A percentile compares a stretch with the other conserved stretches of the same genome.
phyloP scores from a whole-genome alignment of 2,888 invertebrate genomes.

The Drosophila mettleri region DNA sequence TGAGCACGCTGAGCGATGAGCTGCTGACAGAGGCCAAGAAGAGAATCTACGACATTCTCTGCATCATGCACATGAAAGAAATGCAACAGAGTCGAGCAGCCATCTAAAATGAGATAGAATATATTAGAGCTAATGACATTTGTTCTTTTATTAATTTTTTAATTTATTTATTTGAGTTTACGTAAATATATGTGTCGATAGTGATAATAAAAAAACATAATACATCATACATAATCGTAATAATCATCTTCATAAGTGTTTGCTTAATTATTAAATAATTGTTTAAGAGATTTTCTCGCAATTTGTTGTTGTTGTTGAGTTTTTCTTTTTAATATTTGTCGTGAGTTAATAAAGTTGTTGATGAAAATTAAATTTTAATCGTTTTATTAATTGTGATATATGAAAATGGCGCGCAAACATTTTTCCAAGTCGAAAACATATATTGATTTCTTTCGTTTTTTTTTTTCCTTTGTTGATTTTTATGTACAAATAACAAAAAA shows the following conservation, averaged over 20 bases:
- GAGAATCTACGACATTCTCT: slow-evolving; percentile 52
- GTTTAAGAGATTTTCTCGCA: slow-evolving; percentile 71
- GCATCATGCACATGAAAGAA: slow-evolving; percentile 51
- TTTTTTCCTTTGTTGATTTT: slow-evolving; percentile 24
- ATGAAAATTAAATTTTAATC: slow-evolving; percentile 35
- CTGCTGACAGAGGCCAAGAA: slow-evolving; percentile 52
- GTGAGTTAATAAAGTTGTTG: slow-evolving; percentile 18
- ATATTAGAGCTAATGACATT: not conserved
- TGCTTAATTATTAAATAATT: slow-evolving; percentile 76
- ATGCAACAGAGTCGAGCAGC: slow-evolving; percentile 10
- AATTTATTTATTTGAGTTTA: slow-evolving; percentile 77
- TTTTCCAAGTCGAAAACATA: slow-evolving; percentile 56
- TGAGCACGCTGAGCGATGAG: slow-evolving; percentile 43
- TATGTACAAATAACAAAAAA: slow-evolving; percentile 77
- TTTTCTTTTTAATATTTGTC: slow-evolving; percentile 37
- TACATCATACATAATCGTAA: slow-evolving; percentile 77
- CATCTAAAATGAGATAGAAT: not conserved
- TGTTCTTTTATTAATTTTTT: slow-evolving; percentile 27
- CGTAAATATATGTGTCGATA: slow-evolving; percentile 80
- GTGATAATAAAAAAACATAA: slow-evolving; percentile 82
- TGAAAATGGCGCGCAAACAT: slow-evolving; percentile 63
- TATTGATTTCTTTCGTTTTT: slow-evolving; percentile 19
- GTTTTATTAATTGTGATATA: slow-evolving; percentile 43
- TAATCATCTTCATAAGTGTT: slow-evolving; percentile 67
- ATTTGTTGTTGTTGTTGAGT: slow-evolving; percentile 28